Evolutionary conservation across 2,113 vertebrate genomes (phyloP), one percentile per base, ranked within the genome.

Genomic region (Nothocercus nigrocapillus): DNA sequence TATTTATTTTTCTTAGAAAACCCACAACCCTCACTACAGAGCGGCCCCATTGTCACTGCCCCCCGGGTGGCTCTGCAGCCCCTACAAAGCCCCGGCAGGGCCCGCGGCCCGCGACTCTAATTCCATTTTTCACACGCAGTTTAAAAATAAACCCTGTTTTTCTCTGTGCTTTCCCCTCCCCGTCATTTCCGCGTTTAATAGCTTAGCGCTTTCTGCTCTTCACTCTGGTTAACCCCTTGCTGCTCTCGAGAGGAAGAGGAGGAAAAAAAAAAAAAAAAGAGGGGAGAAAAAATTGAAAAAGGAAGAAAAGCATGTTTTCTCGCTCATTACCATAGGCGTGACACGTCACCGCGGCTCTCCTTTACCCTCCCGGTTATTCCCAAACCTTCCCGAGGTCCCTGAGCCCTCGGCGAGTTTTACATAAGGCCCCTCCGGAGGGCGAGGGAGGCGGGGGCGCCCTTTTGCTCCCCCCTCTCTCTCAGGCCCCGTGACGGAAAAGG

Each of bases 211-310:
- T 17, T 49, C 14, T 15, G 90, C 76, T 81, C 78, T 85, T 82
- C 95, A 96, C 96, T 96, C 93, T 86, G 9, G 87, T 91, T 96
- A 96, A 94, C 88, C 95, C 95, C 97, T 96, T 89, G 21, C 82
- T 95, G 75, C 93, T 72, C 94, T 95, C 64, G 28, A 67, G 76
- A 91, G 88, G n/a, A 6, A 7, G 7, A 19, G 28, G 27, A 40
- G 53, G 68, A 64, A 74, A n/a, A 59, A 38, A 69, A 6, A 9
- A 24, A 76, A 68, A 21, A 47, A 44, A 44, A 44, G 16, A 44
- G 15, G 14, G 27, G 13, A 16, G 8, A 30, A 15, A 15, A 30
- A 30, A 18, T 16, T 5, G 18, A 32, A 32, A 58, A 16, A 56
- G 28, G 17, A 56, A 17, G 16, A 32, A 30, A 58, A 30, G 16